These are phyloP conservation scores for Hypanus sabinus DNA, from an alignment of 2,113 vertebrate genomes.

Conservation along the genomic window DNA sequence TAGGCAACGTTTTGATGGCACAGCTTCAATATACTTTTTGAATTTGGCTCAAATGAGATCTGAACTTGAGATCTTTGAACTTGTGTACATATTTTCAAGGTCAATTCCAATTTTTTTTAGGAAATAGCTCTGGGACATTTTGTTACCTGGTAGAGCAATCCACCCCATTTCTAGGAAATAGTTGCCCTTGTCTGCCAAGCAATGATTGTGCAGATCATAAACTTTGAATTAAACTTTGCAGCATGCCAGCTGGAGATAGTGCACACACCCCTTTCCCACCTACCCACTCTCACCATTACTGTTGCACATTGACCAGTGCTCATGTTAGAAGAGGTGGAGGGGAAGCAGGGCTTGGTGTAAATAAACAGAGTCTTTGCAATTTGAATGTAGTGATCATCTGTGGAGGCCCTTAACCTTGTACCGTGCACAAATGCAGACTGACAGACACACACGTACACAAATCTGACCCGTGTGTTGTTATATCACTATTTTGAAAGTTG, in stretches of 20 bases:
- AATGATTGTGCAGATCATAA: no score
- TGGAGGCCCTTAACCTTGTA: background rate
- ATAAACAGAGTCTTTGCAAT: background rate
- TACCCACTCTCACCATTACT: no score
- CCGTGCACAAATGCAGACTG: no score
- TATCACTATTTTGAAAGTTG: background rate
- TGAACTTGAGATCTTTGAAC: slow-evolving; percentile 7
- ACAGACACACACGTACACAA: background rate
- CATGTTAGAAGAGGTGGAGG: background rate
- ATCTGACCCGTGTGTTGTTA: background rate
- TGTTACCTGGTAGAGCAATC: background rate
- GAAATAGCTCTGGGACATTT: background rate
- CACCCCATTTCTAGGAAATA: background rate
- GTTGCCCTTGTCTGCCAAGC: background rate
- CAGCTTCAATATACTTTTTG: background rate
- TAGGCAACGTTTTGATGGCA: background rate
- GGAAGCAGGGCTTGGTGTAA: background rate
- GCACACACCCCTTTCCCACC: background rate
- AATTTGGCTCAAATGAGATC: background rate
- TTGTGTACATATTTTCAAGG: background rate
- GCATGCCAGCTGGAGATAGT: background rate
- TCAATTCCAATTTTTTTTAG: background rate
- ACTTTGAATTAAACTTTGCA: background rate
- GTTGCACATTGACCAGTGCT: background rate
- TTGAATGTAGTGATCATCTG: background rate